Evolutionary conservation across 1,140 invertebrate species (phyloP), one percentile per base, ranked within the genome.

Genomic region (Hyphantria cunea): DNA sequence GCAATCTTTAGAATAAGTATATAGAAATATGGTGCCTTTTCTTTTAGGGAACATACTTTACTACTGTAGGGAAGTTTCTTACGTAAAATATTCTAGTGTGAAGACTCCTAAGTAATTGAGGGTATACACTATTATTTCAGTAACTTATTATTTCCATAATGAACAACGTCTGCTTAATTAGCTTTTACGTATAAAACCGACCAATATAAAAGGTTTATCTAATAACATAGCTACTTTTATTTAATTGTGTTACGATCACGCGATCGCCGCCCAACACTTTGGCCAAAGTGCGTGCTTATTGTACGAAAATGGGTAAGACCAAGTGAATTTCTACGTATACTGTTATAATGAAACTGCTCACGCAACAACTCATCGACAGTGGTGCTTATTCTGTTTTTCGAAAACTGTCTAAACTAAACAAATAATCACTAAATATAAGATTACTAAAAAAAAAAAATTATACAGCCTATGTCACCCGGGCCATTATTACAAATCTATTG

Each of bases 341-440:
- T n/a, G 61, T 68, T 65, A 67, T 76, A 76, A 76, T 68, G 71
- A 70, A 68, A 67, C 33, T 50, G 11, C 63, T 59, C 74, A 76
- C 74, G 74, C 74, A 68, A 68, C 56, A 15, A 63, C 51, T 68
- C 45, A 64, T 62, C 55, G 34, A 25, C 45, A 58, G 48, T 48
- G 48, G 42, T 58, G n/a, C n/a, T n/a, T n/a, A n/a, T n/a, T n/a
- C n/a, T n/a, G n/a, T n/a, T n/a, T n/a, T n/a, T n/a, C n/a, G n/a
- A n/a, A n/a, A n/a, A n/a, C n/a, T n/a, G n/a, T n/a, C n/a, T n/a
- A n/a, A n/a, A n/a, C n/a, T n/a, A n/a, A n/a, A n/a, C n/a, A n/a
- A n/a, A n/a, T n/a, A n/a, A n/a, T n/a, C n/a, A n/a, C n/a, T n/a
- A n/a, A n/a, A n/a, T n/a, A n/a, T n/a, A n/a, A n/a, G n/a, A n/a